Conservation (phyloP, 1,140 invertebrate species). For the Zaprionus vittiger region DNA sequence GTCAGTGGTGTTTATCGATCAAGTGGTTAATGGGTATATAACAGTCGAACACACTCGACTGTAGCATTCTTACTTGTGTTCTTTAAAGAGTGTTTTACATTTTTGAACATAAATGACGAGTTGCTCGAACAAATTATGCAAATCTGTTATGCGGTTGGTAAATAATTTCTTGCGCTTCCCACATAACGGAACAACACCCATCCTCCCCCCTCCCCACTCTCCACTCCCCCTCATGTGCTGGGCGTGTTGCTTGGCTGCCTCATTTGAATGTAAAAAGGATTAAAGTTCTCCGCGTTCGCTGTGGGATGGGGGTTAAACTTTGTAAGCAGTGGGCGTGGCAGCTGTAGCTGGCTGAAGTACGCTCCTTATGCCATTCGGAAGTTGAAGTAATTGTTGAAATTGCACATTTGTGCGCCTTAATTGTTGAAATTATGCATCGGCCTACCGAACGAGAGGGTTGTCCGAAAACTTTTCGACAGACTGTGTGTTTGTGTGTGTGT, state of each 20-base stretch:
- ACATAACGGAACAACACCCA: background rate
- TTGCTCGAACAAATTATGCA: constrained; percentile 36
- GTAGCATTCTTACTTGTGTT: too few relatives aligned
- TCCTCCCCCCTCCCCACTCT: background rate
- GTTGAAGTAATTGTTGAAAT: constrained; percentile 60
- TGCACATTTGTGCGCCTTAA: constrained; percentile 65
- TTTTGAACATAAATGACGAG: constrained; percentile 15
- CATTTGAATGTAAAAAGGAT: constrained; percentile 67
- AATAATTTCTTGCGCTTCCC: constrained; percentile 43
- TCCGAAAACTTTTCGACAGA: constrained; percentile 5
- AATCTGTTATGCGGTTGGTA: constrained; percentile 53
- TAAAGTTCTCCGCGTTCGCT: constrained; percentile 47
- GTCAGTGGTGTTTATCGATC: too few relatives aligned
- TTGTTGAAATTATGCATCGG: constrained; percentile 59
- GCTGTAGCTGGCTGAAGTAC: constrained; percentile 18
- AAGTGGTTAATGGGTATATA: too few relatives aligned
- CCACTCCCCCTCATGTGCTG: background rate
- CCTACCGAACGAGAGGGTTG: constrained; percentile 14
- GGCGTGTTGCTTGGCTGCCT: constrained; percentile 36
- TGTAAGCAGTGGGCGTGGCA: constrained; percentile 31
- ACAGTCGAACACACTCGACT: too few relatives aligned
- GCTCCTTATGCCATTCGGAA: constrained; percentile 60
- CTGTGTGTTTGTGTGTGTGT: constrained; percentile 1
- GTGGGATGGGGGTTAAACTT: background rate
- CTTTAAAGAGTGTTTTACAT: background rate